Conservation (phyloP, 2,797 vertebrate genomes). For the Lacerta viridis region DNA sequence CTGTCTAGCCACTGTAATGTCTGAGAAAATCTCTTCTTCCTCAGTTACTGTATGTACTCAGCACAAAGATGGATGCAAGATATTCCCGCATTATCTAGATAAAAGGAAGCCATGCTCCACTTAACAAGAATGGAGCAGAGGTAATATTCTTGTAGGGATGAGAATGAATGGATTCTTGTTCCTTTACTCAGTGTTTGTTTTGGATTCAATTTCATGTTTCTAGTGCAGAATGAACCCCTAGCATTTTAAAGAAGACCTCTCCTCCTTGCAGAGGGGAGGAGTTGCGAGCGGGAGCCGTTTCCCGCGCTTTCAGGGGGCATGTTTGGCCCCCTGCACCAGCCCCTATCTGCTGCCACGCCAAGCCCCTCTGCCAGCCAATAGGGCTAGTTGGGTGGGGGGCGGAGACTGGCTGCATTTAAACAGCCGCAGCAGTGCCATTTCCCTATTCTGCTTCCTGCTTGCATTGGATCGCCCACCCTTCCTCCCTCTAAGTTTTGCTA, state of each 20-base stretch:
- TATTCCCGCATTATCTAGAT: slow-evolving; percentile 4
- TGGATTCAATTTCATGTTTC: slow-evolving; percentile 12
- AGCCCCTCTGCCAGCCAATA: too few species aligned
- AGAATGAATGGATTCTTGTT: slow-evolving; percentile 1
- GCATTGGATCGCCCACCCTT: too few species aligned
- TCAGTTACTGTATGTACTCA: neutral
- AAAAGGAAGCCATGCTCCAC: slow-evolving; percentile 23
- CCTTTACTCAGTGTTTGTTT: neutral
- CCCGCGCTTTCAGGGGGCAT: too few species aligned
- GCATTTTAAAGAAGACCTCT: neutral
- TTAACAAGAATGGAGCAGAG: neutral
- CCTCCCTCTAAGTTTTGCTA: too few species aligned
- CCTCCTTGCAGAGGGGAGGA: too few species aligned
- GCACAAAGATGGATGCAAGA: neutral
- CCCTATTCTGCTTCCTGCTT: too few species aligned
- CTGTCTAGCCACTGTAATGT: slow-evolving; percentile 2
- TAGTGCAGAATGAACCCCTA: slow-evolving; percentile 1
- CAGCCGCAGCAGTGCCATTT: too few species aligned
- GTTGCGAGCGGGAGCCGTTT: too few species aligned
- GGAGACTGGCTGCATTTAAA: too few species aligned
- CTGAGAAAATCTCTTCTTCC: slow-evolving; percentile 6
- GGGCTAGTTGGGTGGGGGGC: too few species aligned
- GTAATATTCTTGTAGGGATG: neutral
- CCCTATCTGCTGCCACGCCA: too few species aligned
- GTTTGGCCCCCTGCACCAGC: too few species aligned